Base-by-base conservation (phyloP, 2,113 vertebrate genomes). In the Perca flavescens region DNA sequence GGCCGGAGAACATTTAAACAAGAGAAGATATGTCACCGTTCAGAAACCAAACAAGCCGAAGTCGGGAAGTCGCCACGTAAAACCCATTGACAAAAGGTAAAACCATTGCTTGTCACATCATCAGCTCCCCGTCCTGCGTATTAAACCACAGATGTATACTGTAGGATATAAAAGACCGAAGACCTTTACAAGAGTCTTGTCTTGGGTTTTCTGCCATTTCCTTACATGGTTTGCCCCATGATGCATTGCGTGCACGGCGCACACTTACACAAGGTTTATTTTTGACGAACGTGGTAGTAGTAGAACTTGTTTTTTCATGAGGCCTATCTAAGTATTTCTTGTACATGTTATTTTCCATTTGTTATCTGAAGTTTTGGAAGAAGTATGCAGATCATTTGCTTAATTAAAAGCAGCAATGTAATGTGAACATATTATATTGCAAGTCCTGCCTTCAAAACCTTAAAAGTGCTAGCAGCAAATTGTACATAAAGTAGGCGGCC, bases 1-100 rank as follows among this genome's bases (percentile, higher is more conserved):
- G 10, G 47, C 54, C 53, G 10, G 5, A 74, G 64, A 86, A 46
- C 73, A 10, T 14, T 16, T 73, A 82, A 53, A 72, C 2, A 34
- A 10, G n/a, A 36, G 16, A 15, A 80, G 77, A 74, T 52, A 0
- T 21, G 40, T 1, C 15, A 7, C 56, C 17, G n/a, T 3, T 13
- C 4, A 66, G 17, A 66, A 52, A 77, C 19, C 9, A 25, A 40
- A 71, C 4, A 11, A 36, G 19, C 1, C n/a, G 1, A 19, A 43
- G 31, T 64, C 3, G 17, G 0, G 17, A 47, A 22, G 22, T 25
- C 14, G 7, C 1, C 12, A 3, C 50, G 12, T 36, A 5, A 5
- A 57, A n/a, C 8, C 21, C 25, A 25, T 25, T 25, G 25, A 25
- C 25, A 25, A 25, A 25, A 25, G 25, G 12, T 36, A 5, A 5